Evolutionary conservation across 30 jellyfish, hydroid and myxozoan species (phyloP), one percentile per base, ranked within the genome.

Genomic region (Catostylus mosaicus): DNA sequence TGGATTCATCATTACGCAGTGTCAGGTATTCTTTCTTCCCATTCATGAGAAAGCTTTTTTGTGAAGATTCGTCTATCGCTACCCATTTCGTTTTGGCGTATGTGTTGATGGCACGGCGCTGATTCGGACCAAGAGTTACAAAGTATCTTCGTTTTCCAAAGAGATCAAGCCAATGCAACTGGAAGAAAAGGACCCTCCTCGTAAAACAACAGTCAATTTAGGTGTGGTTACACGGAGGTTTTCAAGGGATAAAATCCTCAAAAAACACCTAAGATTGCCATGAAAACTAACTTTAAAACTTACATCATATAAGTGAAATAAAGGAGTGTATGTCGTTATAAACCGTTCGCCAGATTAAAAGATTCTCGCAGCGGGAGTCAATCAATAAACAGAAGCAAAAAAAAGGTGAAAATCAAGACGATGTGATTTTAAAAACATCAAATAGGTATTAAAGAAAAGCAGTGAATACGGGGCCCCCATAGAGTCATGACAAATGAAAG

Each of bases 81-180:
- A 87, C 78, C 98, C 98, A 93, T 37, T 69, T 81, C 26, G 97
- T 93, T 6, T 66, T 93, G 4, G 74, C 86, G 78, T 87, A 93
- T 31, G 98, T 93, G 83, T 82, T 88, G 38, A 93, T 73, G 3
- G 96, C 83, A 51, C 91, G 67, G 36, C 65, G 59, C 54, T 78
- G 96, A 62, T 90, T 90, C 1, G 92, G 96, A 0, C 78, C 80
- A 45, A 93, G 88, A 6, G 93, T 71, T 31, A 84, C 82, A 74
- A 93, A 93, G 38, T 96, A 95, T 19, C 75, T 38, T 34, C 78
- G 77, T 14, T 73, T 51, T 0, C 92, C 96, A 63, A 34, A 81
- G 35, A 85, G 59, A 54, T 93, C 98, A 30, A 87, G 84, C 92
- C 95, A 93, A 67, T 80, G 88, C 33, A 93, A 86, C 98, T 93